Conservation (phyloP, 2,797 vertebrate species). For the Chiroxiphia lanceolata region DNA sequence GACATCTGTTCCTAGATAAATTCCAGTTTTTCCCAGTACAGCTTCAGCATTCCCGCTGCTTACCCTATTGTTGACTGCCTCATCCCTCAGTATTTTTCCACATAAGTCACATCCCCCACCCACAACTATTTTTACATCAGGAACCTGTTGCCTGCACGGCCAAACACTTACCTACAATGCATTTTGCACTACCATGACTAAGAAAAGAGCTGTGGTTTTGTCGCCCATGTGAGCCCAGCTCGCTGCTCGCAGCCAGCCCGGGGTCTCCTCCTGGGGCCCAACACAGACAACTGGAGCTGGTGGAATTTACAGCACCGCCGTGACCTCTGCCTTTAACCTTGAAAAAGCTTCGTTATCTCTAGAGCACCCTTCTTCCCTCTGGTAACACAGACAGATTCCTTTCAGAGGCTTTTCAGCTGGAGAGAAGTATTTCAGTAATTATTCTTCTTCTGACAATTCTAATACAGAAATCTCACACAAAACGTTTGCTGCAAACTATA, state of each 20-base stretch:
- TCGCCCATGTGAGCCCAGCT: neutral
- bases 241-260: neutral
- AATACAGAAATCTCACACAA: neutral
- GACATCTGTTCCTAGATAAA: neutral
- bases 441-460: neutral
- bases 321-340: constrained; percentile 50
- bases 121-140: neutral
- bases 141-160: neutral
- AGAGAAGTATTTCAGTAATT: neutral
- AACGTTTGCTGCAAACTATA: neutral
- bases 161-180: neutral
- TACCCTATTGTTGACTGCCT: neutral
- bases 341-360: constrained; percentile 29
- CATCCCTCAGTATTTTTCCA: neutral
- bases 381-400: neutral
- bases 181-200: neutral
- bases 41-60: neutral
- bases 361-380: neutral
- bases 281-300: neutral
- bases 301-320: neutral
- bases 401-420: neutral
- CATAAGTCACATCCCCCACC: neutral
- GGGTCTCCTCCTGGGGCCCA: neutral
- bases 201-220: neutral
- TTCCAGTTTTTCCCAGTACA: neutral